Evolutionary conservation across 2,888 invertebrate genomes (phyloP), one percentile per base, ranked within the genome.

Genomic region (Brenthis daphne): DNA sequence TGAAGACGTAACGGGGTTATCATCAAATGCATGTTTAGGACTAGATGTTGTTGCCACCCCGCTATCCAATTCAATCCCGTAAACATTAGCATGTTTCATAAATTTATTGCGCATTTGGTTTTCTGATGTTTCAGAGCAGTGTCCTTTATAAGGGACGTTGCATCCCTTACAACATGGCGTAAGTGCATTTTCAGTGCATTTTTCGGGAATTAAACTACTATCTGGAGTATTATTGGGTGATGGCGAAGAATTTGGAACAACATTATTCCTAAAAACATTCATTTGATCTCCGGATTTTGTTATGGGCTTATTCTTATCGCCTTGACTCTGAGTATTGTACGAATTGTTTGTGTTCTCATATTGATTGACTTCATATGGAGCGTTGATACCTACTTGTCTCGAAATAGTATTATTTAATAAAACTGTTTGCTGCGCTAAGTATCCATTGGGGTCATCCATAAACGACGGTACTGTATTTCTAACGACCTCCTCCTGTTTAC

Each of bases 381-480:
- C 77, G 73, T 84, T 87, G 33, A 86, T 85, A 58, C 89, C 90
- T n/a, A 91, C 91, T 87, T 96, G 96, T 77, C 95, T 92, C 69
- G 95, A 95, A 87, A 96, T 97, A 12, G 96, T 97, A 81, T 95
- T 97, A 81, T 97, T 97, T 64, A 98, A 87, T 75, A 98, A 86
- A 47, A 96, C 97, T 0, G 98, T 98, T 85, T 98, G 98, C 79
- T 98, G 98, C 6, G 97, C 97, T 76, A 98, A 90, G 87, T 97
- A 98, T 3, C 97, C 98, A 79, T 96, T 96, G 0, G 98, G 98
- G 86, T 98, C 98, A 76, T 98, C 98, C 94, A 98, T 95, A 83
- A 98, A 98, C 48, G 97, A 97, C 1, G 97, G 97, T 74, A 95
- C 89, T 73, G 94, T 94, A 73, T 94, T 94, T 76, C 84, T 86